A percentile compares a stretch with the other conserved stretches of the same genome.
Conservation (phyloP, 2,113 vertebrate species). For the Pangasianodon gigas region DNA sequence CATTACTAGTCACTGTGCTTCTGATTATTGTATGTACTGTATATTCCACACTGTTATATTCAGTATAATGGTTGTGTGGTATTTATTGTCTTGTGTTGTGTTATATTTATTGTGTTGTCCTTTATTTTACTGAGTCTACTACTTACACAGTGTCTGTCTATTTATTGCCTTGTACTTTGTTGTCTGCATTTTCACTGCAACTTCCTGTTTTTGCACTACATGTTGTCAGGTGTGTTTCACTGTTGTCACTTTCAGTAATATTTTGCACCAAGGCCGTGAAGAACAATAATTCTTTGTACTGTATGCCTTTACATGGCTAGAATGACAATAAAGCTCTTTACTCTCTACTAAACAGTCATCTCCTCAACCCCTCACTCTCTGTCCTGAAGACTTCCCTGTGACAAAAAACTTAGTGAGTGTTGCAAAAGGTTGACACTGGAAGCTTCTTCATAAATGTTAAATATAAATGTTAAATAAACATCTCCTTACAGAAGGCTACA, state of each 20-base stretch:
- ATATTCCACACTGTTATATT: not conserved
- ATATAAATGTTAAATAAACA: not conserved
- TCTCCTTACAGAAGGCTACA: not conserved
- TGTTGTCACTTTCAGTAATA: not conserved
- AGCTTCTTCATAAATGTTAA: not conserved
- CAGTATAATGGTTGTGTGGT: not conserved
- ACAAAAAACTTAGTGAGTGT: not conserved
- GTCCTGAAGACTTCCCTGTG: not conserved
- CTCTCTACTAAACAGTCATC: not conserved
- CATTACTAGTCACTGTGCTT: not conserved
- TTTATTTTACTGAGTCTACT: not conserved
- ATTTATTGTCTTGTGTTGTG: not conserved
- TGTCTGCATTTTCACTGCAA: not conserved
- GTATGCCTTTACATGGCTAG: not conserved
- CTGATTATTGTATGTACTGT: not conserved
- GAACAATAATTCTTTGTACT: not conserved
- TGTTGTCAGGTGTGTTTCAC: not conserved
- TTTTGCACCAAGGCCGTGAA: not conserved
- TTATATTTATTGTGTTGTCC: not conserved
- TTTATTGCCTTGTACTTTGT: not conserved
- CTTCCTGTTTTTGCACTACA: not conserved
- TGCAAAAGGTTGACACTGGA: not conserved
- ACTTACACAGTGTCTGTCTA: not conserved
- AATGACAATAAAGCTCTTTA: not conserved
- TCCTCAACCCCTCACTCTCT: not conserved